Evolutionary conservation across 2,888 invertebrate species (phyloP), one percentile per base, ranked within the genome.

Genomic region (Koerneria pararmatus): DNA sequence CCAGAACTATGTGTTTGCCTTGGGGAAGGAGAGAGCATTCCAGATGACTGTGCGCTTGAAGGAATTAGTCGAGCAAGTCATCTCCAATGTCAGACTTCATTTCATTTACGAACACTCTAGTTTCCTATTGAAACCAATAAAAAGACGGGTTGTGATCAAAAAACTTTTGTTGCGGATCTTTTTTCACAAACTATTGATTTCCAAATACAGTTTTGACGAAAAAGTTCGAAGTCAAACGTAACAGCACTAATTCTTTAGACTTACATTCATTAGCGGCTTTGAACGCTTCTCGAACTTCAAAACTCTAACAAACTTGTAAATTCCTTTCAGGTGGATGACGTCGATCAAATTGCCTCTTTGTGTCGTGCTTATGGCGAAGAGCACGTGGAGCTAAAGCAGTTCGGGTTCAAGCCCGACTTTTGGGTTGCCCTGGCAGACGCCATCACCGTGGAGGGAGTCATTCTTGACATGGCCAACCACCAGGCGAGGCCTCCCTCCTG

Each of bases 331-430:
- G 72, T 80, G 41, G 74, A 81, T 61, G 79, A 78, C 65, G 69
- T 80, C 11, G 78, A 80, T 29, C 72, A 72, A 54, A 79, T 80
- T 59, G 72, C 73, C 22, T 65, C 63, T 29, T 58, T 78, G 24
- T 74, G 78, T 6, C 68, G 71, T 29, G 69, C 71, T 24, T 82
- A 80, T 66, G 82, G 82, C 1, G 79, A 80, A 58, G 76, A 75
- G 51, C 81, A 82, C 62, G 80, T 82, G 11, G 75, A 77, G 37
- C 66, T 78, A 56, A 81, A 80, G 59, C 69, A 71, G 60, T 77
- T 67, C 54, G 82, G 82, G 6, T 82, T 83, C 69, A 82, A 82
- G 49, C 81, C 82, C 6, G 80, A 82, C 68, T 82, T 82, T 68
- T 82, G 82, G 82, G 82, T 83, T 0, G 75, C 77, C 2, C 67